Conservation (phyloP, 2,113 vertebrate genomes). For the Mola mola region DNA sequence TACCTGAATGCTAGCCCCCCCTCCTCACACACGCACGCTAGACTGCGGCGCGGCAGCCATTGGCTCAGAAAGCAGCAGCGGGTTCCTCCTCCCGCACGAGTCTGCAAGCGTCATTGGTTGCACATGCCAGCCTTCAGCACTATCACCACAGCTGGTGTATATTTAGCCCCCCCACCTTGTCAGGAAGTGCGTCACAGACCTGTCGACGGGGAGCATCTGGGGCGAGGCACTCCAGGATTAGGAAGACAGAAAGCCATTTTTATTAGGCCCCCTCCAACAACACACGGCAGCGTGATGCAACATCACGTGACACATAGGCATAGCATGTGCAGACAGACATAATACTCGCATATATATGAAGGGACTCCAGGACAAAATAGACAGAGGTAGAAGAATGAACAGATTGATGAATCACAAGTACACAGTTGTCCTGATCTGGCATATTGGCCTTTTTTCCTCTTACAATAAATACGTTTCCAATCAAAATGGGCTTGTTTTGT, state of each 20-base stretch:
- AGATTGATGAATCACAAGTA: too few relatives aligned
- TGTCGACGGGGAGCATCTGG: slow-evolving; percentile 65
- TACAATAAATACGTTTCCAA: not conserved
- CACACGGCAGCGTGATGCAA: not conserved
- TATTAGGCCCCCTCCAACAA: slow-evolving; percentile 26
- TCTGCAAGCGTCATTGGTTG: slow-evolving; percentile 60
- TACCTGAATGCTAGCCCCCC: slow-evolving; percentile 8
- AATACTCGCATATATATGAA: too few relatives aligned
- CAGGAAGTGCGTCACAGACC: slow-evolving; percentile 76
- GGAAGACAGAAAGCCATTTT: slow-evolving; percentile 44
- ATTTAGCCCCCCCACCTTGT: slow-evolving; percentile 61
- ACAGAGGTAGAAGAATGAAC: too few relatives aligned
- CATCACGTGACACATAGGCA: too few relatives aligned
- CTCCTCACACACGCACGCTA: not conserved
- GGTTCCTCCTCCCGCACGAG: slow-evolving; percentile 53
- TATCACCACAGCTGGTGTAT: slow-evolving; percentile 61
- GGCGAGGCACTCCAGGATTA: slow-evolving; percentile 57
- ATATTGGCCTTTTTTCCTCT: too few relatives aligned
- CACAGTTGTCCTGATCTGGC: too few relatives aligned
- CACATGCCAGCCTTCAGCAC: slow-evolving; percentile 51
- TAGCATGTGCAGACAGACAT: not conserved
- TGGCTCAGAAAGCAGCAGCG: slow-evolving; percentile 41
- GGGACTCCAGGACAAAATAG: not conserved
- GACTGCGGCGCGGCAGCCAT: slow-evolving; percentile 22
- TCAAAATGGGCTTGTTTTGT: not conserved